Conservation (phyloP, 2,888 invertebrate genomes). For the Cecidostiba fungosa region DNA sequence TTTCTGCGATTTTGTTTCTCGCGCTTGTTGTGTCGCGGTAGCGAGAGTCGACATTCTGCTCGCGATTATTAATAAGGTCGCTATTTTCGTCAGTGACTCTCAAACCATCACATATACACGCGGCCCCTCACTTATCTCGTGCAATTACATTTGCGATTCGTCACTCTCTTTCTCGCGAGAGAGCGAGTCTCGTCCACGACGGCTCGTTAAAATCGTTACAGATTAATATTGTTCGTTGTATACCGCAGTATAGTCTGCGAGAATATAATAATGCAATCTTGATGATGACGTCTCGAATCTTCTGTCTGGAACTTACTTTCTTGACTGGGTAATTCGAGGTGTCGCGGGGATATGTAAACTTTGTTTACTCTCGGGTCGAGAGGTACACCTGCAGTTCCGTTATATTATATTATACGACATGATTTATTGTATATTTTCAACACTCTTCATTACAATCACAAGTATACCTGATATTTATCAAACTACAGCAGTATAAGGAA, state of each 20-base stretch:
- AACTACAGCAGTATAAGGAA: background rate
- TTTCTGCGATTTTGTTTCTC: constrained; percentile 26
- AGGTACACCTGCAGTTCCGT: background rate
- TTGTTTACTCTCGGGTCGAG: background rate
- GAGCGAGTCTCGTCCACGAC: background rate
- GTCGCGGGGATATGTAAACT: background rate
- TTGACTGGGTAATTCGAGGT: background rate
- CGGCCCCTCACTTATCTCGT: constrained; percentile 57
- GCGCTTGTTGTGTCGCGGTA: constrained; percentile 22
- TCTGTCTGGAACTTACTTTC: background rate
- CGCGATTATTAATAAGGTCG: constrained; percentile 69
- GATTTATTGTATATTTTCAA: background rate
- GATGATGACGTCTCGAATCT: background rate
- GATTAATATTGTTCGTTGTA: constrained; percentile 47
- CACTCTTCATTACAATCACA: background rate
- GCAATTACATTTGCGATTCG: constrained; percentile 59
- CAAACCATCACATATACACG: constrained; percentile 45
- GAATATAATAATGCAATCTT: constrained; percentile 49
- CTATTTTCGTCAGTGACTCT: constrained; percentile 66
- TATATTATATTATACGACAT: background rate
- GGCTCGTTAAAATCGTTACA: constrained; percentile 55
- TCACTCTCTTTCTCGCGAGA: constrained; percentile 23
- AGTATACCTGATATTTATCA: background rate
- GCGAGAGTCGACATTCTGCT: constrained; percentile 27
- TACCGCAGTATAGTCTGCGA: background rate